These are phyloP conservation scores for Coracias cyanogaster DNA, from an alignment of 2,797 vertebrate species.

Conservation along the genomic window DNA sequence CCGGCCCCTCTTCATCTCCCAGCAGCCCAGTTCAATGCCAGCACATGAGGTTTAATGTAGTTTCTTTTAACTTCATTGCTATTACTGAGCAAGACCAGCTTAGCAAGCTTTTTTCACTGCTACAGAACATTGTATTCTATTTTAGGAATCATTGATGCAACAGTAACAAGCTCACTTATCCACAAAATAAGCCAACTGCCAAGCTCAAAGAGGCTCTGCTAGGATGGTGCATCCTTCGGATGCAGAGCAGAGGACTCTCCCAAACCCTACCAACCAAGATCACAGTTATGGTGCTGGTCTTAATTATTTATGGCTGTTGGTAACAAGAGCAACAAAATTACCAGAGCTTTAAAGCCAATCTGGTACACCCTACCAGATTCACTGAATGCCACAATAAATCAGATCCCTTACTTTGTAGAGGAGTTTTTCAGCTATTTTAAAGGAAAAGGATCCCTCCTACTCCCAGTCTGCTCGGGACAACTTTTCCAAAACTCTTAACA, in stretches of 20 bases:
- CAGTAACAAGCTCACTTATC: neutral
- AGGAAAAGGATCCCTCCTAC: neutral
- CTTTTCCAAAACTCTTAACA: neutral
- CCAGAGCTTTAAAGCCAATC: neutral
- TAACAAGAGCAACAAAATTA: neutral
- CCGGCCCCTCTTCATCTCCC: neutral
- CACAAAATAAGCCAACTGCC: neutral
- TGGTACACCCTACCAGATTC: neutral
- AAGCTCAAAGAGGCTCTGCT: neutral
- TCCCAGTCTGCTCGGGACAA: neutral
- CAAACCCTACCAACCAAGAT: neutral
- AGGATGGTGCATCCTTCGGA: neutral
- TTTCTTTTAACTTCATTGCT: neutral
- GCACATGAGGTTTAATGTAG: neutral
- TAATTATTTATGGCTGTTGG: rapidly evolving
- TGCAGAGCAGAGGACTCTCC: neutral
- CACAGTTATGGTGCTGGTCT: rapidly evolving
- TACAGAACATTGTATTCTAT: neutral
- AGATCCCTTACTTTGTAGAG: neutral
- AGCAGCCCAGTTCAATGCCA: neutral
- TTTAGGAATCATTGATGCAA: neutral
- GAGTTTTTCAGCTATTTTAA: neutral
- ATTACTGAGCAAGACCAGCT: neutral
- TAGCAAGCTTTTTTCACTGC: neutral
- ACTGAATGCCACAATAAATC: neutral